Percentiles rank a stretch among this genome's conserved stretches.
phyloP scores from a whole-genome alignment of 2,888 invertebrate species.

The Dicyrtomina minuta region DNA sequence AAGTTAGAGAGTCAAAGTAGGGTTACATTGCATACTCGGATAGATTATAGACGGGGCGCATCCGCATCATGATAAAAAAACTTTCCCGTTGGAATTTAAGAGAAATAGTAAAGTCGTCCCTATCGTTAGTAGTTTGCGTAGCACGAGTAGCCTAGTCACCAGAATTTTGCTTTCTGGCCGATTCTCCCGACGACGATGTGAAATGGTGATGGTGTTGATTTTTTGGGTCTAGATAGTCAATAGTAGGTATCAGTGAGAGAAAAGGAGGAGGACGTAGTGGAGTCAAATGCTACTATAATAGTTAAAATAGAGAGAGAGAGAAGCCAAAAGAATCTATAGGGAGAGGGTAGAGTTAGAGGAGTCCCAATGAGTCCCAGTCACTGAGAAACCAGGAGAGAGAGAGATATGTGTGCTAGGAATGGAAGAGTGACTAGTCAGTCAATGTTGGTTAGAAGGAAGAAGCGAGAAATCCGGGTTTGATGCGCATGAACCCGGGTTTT shows the following conservation, averaged over 20 bases:
- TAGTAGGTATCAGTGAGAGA: no score
- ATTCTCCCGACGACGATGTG: no score
- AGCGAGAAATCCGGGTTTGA: constrained; percentile 22
- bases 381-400: neutral
- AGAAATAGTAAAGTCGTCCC: no score
- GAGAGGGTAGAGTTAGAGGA: neutral
- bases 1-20: neutral
- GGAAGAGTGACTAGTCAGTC: constrained; percentile 14
- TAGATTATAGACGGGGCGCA: constrained; percentile 13
- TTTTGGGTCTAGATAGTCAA: no score
- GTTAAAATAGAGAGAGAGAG: neutral
- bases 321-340: neutral
- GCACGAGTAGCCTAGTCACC: no score
- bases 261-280: no score
- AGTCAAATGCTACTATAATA: no score
- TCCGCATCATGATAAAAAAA: constrained; percentile 19
- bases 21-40: neutral
- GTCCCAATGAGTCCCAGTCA: neutral
- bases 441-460: neutral
- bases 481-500: constrained; percentile 31
- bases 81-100: constrained; percentile 21
- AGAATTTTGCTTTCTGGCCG: no score
- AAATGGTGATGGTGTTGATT: no score
- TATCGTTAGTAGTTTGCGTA: no score
- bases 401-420: constrained; percentile 25